Evolutionary conservation across 2,888 invertebrate genomes (phyloP), one percentile per base, ranked within the genome.

Genomic region (Balanococcus diminutus): DNA sequence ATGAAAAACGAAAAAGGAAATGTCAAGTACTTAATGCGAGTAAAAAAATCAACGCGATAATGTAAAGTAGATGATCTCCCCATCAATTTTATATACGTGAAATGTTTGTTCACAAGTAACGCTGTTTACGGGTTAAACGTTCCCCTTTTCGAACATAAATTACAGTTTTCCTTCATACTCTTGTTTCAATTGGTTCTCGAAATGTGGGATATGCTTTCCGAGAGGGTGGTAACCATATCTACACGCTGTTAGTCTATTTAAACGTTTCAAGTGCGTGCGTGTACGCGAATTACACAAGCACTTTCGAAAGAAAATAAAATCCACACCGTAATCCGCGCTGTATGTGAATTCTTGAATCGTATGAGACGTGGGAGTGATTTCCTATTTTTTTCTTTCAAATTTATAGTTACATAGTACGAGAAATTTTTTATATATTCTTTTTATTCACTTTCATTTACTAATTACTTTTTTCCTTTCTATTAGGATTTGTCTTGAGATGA

Each of bases 141-240:
- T 61, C 61, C 61, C 61, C 61, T 36, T 5, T 61, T 61, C n/a
- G 61, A 61, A 61, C 61, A 61, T 61, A 61, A 61, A 61, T 61
- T 61, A 61, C 61, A 4, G 22, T 22, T 61, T 22, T 61, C 19
- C 22, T 22, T 61, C 61, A 22, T 61, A 61, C 61, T 61, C 25
- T n/a, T 25, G n/a, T 61, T 61, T 61, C 61, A 61, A 61, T 61
- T 61, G 61, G 61, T 61, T 61, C 61, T 61, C n/a, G 61, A 61
- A 25, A 61, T 61, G 61, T 61, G 61, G 61, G 61, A 61, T 22
- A 61, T 61, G 19, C 61, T 61, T 61, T 22, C 22, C 46, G 11
- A 46, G 61, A 61, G 61, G 61, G 61, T 61, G 61, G 61, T 61
- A 61, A 61, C 61, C n/a, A 61, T 22, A n/a, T n/a, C n/a, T n/a